These are phyloP conservation scores for Nyctalus aviator DNA, from an alignment of 2,797 vertebrate genomes.

Conservation along the genomic window DNA sequence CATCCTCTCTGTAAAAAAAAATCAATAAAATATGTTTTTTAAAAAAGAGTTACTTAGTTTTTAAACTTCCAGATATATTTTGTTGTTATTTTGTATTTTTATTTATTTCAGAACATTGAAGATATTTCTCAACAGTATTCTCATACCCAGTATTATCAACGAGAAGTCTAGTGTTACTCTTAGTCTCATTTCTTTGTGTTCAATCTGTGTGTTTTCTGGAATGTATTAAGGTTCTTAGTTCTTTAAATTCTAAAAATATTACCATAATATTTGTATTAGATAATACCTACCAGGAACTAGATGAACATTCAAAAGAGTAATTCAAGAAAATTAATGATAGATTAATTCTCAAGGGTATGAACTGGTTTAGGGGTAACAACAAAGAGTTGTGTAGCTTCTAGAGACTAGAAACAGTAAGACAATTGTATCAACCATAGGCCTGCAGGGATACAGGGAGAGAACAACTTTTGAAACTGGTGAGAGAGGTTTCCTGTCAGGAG, in stretches of 20 bases:
- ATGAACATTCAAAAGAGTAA: background rate
- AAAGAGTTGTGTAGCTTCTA: background rate
- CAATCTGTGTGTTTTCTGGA: background rate
- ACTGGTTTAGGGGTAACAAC: background rate
- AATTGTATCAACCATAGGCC: background rate
- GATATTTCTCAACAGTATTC: background rate
- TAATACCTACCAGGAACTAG: background rate
- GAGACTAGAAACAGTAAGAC: background rate
- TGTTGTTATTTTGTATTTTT: background rate
- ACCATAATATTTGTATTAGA: background rate
- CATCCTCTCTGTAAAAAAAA: too few species aligned
- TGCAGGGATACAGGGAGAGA: background rate
- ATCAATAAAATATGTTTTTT: too few species aligned
- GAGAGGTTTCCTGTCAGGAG: background rate
- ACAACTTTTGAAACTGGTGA: background rate
- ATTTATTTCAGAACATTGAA: background rate
- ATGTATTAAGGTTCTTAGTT: background rate
- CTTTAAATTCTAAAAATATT: slow-evolving; percentile 8
- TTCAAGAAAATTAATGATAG: background rate
- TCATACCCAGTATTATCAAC: background rate
- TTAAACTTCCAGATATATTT: background rate
- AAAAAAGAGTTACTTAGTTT: too few species aligned
- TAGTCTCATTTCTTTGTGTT: background rate
- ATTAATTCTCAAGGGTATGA: background rate
- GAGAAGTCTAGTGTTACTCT: background rate